A percentile compares a stretch with the other conserved stretches of the same genome.
phyloP scores from a whole-genome alignment of 2,888 invertebrate species.

The Drosophila antonietae region DNA sequence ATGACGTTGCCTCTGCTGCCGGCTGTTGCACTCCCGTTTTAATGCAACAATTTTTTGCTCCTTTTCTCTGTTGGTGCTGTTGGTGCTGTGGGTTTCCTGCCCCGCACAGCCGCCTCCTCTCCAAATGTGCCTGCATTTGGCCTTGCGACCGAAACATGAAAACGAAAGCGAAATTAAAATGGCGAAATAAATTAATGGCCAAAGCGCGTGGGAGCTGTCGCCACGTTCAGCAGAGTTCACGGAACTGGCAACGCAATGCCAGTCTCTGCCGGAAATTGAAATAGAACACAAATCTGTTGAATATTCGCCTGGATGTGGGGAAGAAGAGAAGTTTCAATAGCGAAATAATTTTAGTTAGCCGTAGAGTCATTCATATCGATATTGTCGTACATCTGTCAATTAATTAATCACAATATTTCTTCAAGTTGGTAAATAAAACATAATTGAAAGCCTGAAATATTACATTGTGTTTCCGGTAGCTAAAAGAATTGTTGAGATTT shows the following conservation, averaged over 20 bases:
- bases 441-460: not conserved
- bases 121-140: conserved; percentile 51
- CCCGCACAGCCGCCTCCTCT: not conserved
- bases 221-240: not conserved
- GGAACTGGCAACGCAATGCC: not conserved
- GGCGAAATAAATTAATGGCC: conserved; percentile 74
- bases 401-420: not conserved
- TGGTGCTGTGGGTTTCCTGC: conserved; percentile 1
- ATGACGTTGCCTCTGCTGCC: conserved; percentile 44
- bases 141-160: conserved; percentile 64
- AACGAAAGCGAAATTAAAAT: conserved; percentile 79
- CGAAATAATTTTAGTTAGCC: not conserved
- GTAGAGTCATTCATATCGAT: too few relatives aligned
- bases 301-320: conserved; percentile 23
- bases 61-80: conserved; percentile 35
- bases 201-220: conserved; percentile 45
- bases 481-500: too few relatives aligned
- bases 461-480: too few relatives aligned
- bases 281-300: conserved; percentile 6
- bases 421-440: not conserved
- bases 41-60: conserved; percentile 72
- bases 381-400: not conserved
- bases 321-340: not conserved
- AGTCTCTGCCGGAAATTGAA: not conserved
- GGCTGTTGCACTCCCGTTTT: conserved; percentile 62